These are phyloP conservation scores for Exocentrus adspersus DNA, from an alignment of 2,888 invertebrate genomes.

Conservation along the genomic window DNA sequence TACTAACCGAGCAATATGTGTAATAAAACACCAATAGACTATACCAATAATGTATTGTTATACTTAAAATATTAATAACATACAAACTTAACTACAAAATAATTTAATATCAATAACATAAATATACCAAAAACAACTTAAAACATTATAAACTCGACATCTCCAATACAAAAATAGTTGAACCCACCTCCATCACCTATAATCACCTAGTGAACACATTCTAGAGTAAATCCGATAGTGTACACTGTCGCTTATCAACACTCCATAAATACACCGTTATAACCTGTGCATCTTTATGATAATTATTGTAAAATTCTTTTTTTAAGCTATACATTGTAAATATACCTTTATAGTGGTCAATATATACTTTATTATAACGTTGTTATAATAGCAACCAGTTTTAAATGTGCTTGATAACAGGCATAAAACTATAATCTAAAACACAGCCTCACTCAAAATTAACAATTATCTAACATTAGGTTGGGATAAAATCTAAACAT, in stretches of 20 bases:
- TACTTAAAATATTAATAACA: constrained; percentile 9
- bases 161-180: constrained; percentile 12
- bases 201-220: background rate
- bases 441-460: constrained; percentile 13
- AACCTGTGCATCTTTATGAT: background rate
- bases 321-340: constrained; percentile 2
- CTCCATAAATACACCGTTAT: background rate
- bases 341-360: constrained; percentile 11
- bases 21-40: constrained; percentile 4
- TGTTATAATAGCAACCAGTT: constrained; percentile 1
- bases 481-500: background rate
- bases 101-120: constrained; percentile 18
- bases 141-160: background rate
- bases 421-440: constrained; percentile 11
- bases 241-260: background rate
- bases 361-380: background rate
- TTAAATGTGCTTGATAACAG: background rate
- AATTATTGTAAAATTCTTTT: background rate
- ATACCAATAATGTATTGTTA: constrained; percentile 7
- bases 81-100: constrained; percentile 12
- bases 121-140: constrained; percentile 12
- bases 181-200: background rate
- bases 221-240: background rate
- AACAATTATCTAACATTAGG: background rate
- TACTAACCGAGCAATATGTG: too few relatives aligned